These are phyloP conservation scores for Euzophera pinguis DNA, from an alignment of 2,888 invertebrate genomes.

Conservation along the genomic window DNA sequence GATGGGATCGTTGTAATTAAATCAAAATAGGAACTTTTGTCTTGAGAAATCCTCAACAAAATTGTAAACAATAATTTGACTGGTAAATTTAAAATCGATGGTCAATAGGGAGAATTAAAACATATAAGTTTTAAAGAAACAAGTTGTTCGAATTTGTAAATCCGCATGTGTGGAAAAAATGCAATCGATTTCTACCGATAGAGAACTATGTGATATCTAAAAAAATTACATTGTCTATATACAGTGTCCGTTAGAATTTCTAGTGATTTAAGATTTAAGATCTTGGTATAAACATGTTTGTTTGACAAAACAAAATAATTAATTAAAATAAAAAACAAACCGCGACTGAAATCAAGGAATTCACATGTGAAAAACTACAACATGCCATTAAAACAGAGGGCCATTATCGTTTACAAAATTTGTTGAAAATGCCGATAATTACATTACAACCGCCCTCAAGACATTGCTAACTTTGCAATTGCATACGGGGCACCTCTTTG, in stretches of 20 bases:
- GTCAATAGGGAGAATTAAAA: background rate
- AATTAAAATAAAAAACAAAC: no score
- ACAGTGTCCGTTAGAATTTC: no score
- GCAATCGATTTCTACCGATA: no score
- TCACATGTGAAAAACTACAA: no score
- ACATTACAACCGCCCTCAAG: conserved; percentile 79
- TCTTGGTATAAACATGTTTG: no score
- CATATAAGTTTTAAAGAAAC: background rate
- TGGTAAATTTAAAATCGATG: background rate
- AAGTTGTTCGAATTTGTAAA: background rate
- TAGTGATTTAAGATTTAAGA: no score
- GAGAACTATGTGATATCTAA: no score
- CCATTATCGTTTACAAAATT: background rate
- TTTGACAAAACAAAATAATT: no score
- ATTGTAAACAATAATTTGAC: background rate
- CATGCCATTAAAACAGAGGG: no score
- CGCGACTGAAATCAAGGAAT: no score
- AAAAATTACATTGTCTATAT: background rate
- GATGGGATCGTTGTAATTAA: background rate
- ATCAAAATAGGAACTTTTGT: background rate
- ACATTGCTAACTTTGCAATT: conserved; percentile 84
- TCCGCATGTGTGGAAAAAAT: background rate
- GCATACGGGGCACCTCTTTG: conserved; percentile 84
- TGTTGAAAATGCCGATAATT: conserved; percentile 26
- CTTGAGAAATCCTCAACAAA: background rate